A percentile compares a stretch with the other conserved stretches of the same genome.
These are phyloP conservation scores for Drosophila peninsularis DNA, from an alignment of 2,888 invertebrate genomes.

Conservation along the genomic window DNA sequence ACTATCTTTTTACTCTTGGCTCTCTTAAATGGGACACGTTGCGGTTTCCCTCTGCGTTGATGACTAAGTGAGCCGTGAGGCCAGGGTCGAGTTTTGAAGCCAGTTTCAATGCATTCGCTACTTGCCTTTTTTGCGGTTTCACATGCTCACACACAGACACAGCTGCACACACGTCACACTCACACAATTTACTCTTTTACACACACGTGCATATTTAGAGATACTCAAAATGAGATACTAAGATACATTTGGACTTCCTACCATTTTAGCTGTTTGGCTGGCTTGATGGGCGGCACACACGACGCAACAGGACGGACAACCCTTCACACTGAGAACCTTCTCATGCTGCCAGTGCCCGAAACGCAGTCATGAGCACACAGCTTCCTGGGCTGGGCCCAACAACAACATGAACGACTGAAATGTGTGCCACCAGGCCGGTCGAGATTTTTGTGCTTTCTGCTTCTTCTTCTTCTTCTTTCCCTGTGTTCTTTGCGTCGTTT, in stretches of 20 bases:
- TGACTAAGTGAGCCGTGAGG: constrained; percentile 72
- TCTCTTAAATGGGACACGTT: constrained; percentile 77
- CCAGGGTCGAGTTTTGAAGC: constrained; percentile 58
- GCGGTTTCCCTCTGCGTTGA: constrained; percentile 75
- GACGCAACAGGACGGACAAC: constrained; percentile 47
- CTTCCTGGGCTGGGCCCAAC: constrained; percentile 42
- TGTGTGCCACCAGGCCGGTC: constrained; percentile 71
- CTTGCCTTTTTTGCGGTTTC: constrained; percentile 70
- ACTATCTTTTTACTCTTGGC: constrained; percentile 59
- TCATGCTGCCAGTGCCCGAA: constrained; percentile 23
- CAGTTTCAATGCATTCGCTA: constrained; percentile 69
- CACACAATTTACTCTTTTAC: constrained; percentile 25
- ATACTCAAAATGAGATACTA: constrained; percentile 78
- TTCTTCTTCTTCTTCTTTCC: neutral
- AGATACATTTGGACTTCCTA: constrained; percentile 78
- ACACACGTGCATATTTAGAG: constrained; percentile 73
- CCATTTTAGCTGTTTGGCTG: constrained; percentile 67
- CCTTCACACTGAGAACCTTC: constrained; percentile 45
- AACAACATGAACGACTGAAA: constrained; percentile 35
- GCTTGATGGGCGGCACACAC: constrained; percentile 74
- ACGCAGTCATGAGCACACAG: constrained; percentile 28
- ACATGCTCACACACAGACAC: constrained; percentile 38
- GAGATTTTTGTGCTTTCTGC: constrained; percentile 35
- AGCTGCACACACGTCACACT: constrained; percentile 21
- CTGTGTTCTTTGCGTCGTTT: constrained; percentile 12